Percentiles rank a stretch among this genome's conserved stretches.
phyloP scores from a whole-genome alignment of 2,888 invertebrate species.

The Netelia virgata region DNA sequence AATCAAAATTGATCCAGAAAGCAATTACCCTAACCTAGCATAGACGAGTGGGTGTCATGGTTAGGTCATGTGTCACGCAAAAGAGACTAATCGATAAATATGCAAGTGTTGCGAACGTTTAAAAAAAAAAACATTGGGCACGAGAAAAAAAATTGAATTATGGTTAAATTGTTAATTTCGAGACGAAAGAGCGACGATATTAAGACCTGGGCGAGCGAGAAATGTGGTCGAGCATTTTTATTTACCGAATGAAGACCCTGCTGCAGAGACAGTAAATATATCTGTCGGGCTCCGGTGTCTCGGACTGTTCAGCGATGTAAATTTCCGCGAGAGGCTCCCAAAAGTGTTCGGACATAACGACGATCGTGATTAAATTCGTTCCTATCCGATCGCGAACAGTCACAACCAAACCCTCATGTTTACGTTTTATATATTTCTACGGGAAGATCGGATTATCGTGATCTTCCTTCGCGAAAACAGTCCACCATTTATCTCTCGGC shows the following conservation, averaged over 20 bases:
- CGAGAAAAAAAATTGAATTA: background rate
- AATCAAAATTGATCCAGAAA: slow-evolving; percentile 18
- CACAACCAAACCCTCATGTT: slow-evolving; percentile 75
- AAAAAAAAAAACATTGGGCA: slow-evolving; percentile 34
- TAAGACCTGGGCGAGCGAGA: background rate
- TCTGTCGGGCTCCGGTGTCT: slow-evolving; percentile 85
- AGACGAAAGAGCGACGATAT: background rate
- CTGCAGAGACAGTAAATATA: slow-evolving; percentile 90
- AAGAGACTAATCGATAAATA: slow-evolving; percentile 78
- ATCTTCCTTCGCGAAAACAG: slow-evolving; percentile 74
- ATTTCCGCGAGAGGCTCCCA: slow-evolving; percentile 91
- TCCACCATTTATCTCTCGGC: slow-evolving; percentile 74
- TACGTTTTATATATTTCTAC: slow-evolving; percentile 40
- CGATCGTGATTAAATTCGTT: slow-evolving; percentile 14
- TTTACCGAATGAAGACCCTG: slow-evolving; percentile 89
- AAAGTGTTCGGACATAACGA: slow-evolving; percentile 86
- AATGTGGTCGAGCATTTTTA: slow-evolving; percentile 57
- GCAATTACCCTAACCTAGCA: slow-evolving; percentile 35
- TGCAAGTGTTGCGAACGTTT: slow-evolving; percentile 42
- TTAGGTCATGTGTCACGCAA: slow-evolving; percentile 79
- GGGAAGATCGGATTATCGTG: slow-evolving; percentile 71
- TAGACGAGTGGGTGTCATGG: slow-evolving; percentile 75
- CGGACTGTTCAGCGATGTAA: slow-evolving; percentile 84
- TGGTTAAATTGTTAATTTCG: background rate
- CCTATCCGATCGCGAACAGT: slow-evolving; percentile 68